Conservation (phyloP, 2,888 invertebrate species). For the Molorchus minor region DNA sequence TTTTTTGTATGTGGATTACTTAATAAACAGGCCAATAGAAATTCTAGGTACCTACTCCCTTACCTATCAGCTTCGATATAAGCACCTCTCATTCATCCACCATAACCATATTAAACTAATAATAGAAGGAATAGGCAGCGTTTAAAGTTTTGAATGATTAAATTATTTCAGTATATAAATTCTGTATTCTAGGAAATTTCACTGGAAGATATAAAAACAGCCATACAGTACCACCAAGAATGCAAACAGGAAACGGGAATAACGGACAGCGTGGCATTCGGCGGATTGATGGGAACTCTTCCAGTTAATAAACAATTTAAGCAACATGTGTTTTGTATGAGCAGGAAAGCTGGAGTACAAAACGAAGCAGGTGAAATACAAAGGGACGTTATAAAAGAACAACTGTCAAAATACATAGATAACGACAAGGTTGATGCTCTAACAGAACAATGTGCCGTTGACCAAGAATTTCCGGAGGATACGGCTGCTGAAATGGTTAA, state of each 20-base stretch:
- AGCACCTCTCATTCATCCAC: too few relatives aligned
- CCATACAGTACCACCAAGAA: conserved; percentile 40
- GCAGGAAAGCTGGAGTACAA: conserved; percentile 63
- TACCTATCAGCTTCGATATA: too few relatives aligned
- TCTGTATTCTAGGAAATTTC: not conserved
- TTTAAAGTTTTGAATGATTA: not conserved
- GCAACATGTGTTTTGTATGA: conserved; percentile 64
- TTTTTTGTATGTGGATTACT: too few relatives aligned
- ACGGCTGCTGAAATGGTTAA: conserved; percentile 63
- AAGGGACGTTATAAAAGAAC: conserved; percentile 59
- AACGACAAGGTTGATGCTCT: conserved; percentile 54
- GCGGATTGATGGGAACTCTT: conserved; percentile 64
- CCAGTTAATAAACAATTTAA: conserved; percentile 62
- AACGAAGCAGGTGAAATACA: conserved; percentile 55
- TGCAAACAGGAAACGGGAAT: conserved; percentile 56
- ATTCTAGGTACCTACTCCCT: too few relatives aligned
- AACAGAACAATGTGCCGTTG: conserved; percentile 38
- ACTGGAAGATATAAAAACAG: conserved; percentile 37
- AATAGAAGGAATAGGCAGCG: not conserved
- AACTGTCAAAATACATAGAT: conserved; percentile 61
- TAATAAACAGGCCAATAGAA: too few relatives aligned
- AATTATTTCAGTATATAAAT: not conserved
- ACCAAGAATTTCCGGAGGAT: conserved; percentile 54
- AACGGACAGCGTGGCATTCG: conserved; percentile 49
- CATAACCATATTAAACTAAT: too few relatives aligned